These are phyloP conservation scores for Bombyx mori DNA, from an alignment of 1,140 invertebrate species.

Conservation along the genomic window DNA sequence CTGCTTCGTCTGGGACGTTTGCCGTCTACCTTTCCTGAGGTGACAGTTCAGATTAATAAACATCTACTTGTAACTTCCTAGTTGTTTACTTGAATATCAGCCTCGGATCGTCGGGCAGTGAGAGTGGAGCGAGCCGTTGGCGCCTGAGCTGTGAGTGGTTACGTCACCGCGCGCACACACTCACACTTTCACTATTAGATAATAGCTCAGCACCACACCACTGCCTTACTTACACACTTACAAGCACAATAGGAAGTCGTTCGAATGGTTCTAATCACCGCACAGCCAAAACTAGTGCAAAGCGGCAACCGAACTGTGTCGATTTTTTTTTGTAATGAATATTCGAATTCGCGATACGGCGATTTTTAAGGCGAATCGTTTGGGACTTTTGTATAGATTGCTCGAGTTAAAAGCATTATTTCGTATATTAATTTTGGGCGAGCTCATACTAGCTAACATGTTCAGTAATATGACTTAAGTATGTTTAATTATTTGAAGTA, in stretches of 20 bases:
- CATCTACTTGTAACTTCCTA: constrained; percentile 43
- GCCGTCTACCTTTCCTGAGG: background rate
- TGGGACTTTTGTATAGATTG: too few species aligned
- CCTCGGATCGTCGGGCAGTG: constrained; percentile 36
- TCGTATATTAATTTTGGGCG: too few species aligned
- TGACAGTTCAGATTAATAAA: background rate
- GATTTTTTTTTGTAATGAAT: too few species aligned
- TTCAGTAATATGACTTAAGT: too few species aligned
- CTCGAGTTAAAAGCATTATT: too few species aligned
- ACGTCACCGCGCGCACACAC: constrained; percentile 49
- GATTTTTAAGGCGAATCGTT: too few species aligned
- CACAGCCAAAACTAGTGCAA: too few species aligned
- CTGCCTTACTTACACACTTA: constrained; percentile 62
- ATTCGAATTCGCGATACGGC: too few species aligned
- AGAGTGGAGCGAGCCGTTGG: constrained; percentile 35
- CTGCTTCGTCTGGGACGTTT: too few species aligned
- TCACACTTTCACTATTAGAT: constrained; percentile 64
- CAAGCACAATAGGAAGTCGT: constrained; percentile 47
- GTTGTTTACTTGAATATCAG: constrained; percentile 48
- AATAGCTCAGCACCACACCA: constrained; percentile 46
- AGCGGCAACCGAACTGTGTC: too few species aligned
- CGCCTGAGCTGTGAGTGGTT: constrained; percentile 4
- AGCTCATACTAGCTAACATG: too few species aligned
- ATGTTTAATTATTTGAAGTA: too few species aligned
- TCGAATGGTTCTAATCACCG: constrained; percentile 18